A percentile compares a stretch with the other conserved stretches of the same genome.
phyloP scores from a whole-genome alignment of 2,797 vertebrate genomes.

The Rhyacichthys aspro region DNA sequence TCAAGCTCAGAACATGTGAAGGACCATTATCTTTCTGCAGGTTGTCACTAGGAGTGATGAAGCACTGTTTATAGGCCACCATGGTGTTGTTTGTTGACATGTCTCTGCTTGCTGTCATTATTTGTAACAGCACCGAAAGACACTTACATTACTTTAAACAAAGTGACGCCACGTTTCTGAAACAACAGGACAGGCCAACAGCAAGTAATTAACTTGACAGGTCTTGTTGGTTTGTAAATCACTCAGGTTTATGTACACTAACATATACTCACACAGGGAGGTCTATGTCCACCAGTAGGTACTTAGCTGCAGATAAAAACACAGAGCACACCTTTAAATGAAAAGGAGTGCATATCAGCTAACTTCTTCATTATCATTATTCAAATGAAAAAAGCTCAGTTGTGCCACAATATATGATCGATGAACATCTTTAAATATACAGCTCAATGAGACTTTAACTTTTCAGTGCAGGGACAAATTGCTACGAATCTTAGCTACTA shows the following conservation, averaged over 20 bases:
- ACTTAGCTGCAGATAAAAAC: too few species aligned
- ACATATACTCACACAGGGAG: conserved; percentile 21
- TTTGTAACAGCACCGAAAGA: conserved; percentile 18
- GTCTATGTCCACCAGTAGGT: neutral
- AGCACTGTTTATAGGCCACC: conserved; percentile 45
- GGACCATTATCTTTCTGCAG: conserved; percentile 4
- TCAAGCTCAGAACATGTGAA: neutral
- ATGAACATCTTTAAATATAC: too few species aligned
- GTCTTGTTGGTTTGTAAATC: conserved; percentile 1
- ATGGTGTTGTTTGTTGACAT: conserved; percentile 57
- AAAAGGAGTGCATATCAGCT: conserved; percentile 5
- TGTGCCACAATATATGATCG: too few species aligned
- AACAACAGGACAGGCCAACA: conserved; percentile 4
- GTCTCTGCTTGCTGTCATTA: conserved; percentile 55
- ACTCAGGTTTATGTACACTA: conserved; percentile 13
- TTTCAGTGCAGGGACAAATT: too few species aligned
- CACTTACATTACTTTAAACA: conserved; percentile 22
- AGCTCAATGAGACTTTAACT: too few species aligned
- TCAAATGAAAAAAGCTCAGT: too few species aligned
- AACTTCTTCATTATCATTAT: too few species aligned
- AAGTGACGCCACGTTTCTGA: conserved; percentile 1
- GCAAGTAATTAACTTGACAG: conserved; percentile 18
- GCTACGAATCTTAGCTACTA: too few species aligned
- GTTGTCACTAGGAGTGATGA: conserved; percentile 8
- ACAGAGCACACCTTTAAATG: too few species aligned